Evolutionary conservation across 2,888 invertebrate species (phyloP), one percentile per base, ranked within the genome.

Genomic region (Drosophila tanythrix): DNA sequence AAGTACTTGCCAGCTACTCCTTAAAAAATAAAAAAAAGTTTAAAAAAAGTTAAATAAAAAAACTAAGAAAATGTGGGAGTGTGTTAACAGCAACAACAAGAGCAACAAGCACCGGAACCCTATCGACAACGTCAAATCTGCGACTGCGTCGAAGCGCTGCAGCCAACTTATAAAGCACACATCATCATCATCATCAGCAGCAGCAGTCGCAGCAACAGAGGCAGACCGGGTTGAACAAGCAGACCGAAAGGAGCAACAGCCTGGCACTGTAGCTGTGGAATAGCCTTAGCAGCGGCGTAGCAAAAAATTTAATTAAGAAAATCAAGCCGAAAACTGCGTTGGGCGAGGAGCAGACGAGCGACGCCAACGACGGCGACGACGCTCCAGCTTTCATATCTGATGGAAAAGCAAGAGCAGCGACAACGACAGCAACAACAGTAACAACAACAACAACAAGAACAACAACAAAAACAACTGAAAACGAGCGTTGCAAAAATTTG

Each of bases 291-390:
- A 75, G 80, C 86, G 81, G 79, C 87, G 88, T 83, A 88, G 89
- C 90, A 79, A 90, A 88, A 88, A 90, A 88, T 88, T 88, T 90
- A 88, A 88, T 88, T 90, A 90, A 88, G 90, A 90, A 88, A 88
- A 88, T 87, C 88, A 90, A 89, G 89, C 84, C 84, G 72, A 89
- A 85, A 87, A 77, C 82, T 85, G 89, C 85, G 85, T 85, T 85
- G 87, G 78, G 82, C 76, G 82, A 79, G 70, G 76, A 76, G 61
- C 80, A 76, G 71, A 71, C 76, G 73, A 81, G 70, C 74, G 81
- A 81, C 81, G 79, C 81, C 79, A 77, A 77, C 59, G 52, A 81
- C 78, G 68, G 66, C 79, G 71, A 74, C 84, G 81, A 90, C 87
- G 88, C 88, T 88, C 88, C 89, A 85, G 86, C 83, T 89, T 90